Conservation (phyloP, 2,113 vertebrate species). For the Embiotoca jacksoni region DNA sequence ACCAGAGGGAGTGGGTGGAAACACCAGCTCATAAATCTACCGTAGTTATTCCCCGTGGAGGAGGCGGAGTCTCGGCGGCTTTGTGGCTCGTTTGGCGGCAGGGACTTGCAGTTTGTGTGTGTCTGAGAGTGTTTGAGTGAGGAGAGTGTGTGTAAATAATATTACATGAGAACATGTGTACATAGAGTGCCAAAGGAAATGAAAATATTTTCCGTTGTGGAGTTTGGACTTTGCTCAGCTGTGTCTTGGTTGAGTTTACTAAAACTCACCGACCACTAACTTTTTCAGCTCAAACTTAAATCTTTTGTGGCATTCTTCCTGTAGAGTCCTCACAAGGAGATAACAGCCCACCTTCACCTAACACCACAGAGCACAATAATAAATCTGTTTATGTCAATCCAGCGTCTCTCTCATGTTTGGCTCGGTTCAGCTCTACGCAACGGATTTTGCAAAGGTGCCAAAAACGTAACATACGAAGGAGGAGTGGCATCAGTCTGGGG, state of each 20-base stretch:
- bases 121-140: constrained; percentile 13
- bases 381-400: constrained; percentile 59
- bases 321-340: constrained; percentile 30
- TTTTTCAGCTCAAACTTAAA: neutral
- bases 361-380: constrained; percentile 56
- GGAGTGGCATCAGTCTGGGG: neutral
- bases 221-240: neutral
- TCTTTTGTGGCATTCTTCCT: neutral
- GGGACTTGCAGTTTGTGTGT: constrained; percentile 14
- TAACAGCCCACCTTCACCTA: constrained; percentile 39
- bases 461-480: neutral
- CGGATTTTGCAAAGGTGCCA: too few species aligned
- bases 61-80: constrained; percentile 15
- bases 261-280: neutral
- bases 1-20: too few species aligned
- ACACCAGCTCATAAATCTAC: too few species aligned
- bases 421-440: neutral
- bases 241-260: too few species aligned
- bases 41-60: constrained; percentile 15
- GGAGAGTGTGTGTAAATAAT: constrained; percentile 35
- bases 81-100: constrained; percentile 1
- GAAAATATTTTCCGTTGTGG: neutral
- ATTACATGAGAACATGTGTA: constrained; percentile 18
- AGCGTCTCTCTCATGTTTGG: constrained; percentile 17
- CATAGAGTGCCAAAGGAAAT: constrained; percentile 36